Conservation (phyloP, 2,888 invertebrate species). For the Lasioglossum figueresi region DNA sequence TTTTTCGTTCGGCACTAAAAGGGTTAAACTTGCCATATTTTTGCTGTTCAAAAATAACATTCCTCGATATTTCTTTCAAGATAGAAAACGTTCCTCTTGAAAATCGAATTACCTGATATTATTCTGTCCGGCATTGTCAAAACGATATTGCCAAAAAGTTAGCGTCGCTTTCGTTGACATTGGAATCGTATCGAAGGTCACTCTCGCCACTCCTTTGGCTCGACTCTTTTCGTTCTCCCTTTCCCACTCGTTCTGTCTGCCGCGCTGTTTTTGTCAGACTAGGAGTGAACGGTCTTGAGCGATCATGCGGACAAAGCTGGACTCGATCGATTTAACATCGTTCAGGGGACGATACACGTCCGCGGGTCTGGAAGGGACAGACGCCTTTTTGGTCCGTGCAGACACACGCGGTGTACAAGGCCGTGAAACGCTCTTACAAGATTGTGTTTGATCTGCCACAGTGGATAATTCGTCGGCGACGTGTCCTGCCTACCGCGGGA, state of each 20-base stretch:
- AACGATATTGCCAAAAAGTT: background rate
- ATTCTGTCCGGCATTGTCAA: background rate
- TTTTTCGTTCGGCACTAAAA: too few relatives aligned
- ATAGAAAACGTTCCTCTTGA: too few relatives aligned
- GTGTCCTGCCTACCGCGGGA: conserved; percentile 49
- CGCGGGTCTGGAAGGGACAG: conserved; percentile 59
- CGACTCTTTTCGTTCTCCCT: background rate
- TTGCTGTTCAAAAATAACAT: too few relatives aligned
- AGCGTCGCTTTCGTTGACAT: background rate
- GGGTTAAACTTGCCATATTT: too few relatives aligned
- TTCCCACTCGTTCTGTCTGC: background rate
- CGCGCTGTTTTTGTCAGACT: conserved; percentile 14
- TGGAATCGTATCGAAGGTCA: background rate
- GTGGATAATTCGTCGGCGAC: conserved; percentile 63
- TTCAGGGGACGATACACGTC: conserved; percentile 43
- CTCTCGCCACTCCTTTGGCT: background rate
- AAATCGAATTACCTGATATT: too few relatives aligned
- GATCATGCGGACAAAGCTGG: conserved; percentile 60
- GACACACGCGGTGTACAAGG: conserved; percentile 53
- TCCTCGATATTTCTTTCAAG: too few relatives aligned
- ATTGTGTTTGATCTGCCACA: conserved; percentile 66
- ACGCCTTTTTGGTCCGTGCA: conserved; percentile 52
- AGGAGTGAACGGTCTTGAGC: conserved; percentile 29
- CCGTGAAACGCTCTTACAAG: conserved; percentile 63
- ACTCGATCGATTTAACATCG: conserved; percentile 71